These are phyloP conservation scores for Meganola albula DNA, from an alignment of 2,888 invertebrate species.

Conservation along the genomic window DNA sequence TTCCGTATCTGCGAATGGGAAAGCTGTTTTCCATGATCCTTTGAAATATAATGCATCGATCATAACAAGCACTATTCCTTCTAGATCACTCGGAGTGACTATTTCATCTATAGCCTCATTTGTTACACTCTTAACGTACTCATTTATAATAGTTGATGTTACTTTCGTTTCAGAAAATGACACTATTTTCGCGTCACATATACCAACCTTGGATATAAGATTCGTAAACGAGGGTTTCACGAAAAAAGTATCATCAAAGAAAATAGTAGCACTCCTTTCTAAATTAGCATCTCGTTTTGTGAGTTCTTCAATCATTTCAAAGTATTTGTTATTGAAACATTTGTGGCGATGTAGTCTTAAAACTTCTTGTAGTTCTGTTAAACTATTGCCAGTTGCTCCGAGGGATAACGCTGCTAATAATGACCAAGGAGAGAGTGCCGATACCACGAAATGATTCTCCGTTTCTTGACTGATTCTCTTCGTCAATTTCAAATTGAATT, in stretches of 20 bases:
- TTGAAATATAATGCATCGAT: constrained; percentile 61
- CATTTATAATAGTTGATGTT: constrained; percentile 47
- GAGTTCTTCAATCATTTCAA: constrained; percentile 38
- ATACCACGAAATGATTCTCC: constrained; percentile 56
- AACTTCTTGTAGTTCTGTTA: constrained; percentile 42
- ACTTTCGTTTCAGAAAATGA: constrained; percentile 35
- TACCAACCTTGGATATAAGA: constrained; percentile 29
- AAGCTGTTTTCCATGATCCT: constrained; percentile 49
- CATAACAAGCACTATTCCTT: constrained; percentile 38
- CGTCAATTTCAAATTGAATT: constrained; percentile 40
- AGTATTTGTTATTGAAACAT: constrained; percentile 55
- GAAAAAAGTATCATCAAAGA: constrained; percentile 38
- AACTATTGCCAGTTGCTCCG: constrained; percentile 46
- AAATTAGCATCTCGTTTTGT: constrained; percentile 28
- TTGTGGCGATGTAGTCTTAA: constrained; percentile 40
- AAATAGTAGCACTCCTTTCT: constrained; percentile 46
- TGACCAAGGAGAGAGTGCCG: constrained; percentile 56
- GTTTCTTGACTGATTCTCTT: constrained; percentile 43
- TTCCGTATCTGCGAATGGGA: constrained; percentile 44
- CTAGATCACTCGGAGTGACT: constrained; percentile 44
- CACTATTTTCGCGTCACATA: constrained; percentile 38
- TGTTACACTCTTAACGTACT: constrained; percentile 44
- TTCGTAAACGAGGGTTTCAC: constrained; percentile 36
- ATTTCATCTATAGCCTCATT: constrained; percentile 53
- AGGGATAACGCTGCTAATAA: constrained; percentile 47